Evolutionary conservation across 2,888 invertebrate genomes (phyloP), one percentile per base, ranked within the genome.

Genomic region (Diogma glabrata): DNA sequence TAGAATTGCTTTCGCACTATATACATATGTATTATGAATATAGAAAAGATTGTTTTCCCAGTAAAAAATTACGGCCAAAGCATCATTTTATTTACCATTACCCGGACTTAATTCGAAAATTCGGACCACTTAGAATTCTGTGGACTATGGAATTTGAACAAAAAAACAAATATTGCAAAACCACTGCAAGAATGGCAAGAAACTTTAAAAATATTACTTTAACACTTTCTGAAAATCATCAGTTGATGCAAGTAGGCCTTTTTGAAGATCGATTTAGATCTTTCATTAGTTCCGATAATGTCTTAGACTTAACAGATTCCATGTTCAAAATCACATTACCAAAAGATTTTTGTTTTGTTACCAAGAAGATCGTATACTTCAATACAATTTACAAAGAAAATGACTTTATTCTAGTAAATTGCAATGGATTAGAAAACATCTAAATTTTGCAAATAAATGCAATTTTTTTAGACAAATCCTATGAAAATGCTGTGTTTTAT

Each of bases 111-210:
- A 38, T 38, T 5, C 19, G 19, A 8, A 38, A 38, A 17, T 36
- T 36, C 17, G 36, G 16, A 36, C 38, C 38, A 3, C 38, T 38
- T 38, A 38, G 12, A 38, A 17, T 12, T 17, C 20, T 38, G 9
- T 38, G 38, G 38, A 33, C 33, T 10, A 33, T 33, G 33, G 33
- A 33, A 33, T 33, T 33, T 33, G 33, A 33, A 33, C 33, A 33
- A 33, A 33, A 7, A 33, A 33, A 33, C 12, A 33, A 33, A 33
- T 33, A 33, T 33, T 33, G n/a, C 16, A 33, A 33, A 33, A 33
- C 33, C 4, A 19, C 12, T 17, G 17, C 38, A 9, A 17, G 17
- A 17, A 17, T 17, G 4, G 38, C 19, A 5, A 38, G 38, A 38
- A 38, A 38, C n/a, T 38, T 9, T 17, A 17, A 38, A 38, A 38